These are phyloP conservation scores for Polyommatus icarus DNA, from an alignment of 2,888 invertebrate genomes.

Conservation along the genomic window DNA sequence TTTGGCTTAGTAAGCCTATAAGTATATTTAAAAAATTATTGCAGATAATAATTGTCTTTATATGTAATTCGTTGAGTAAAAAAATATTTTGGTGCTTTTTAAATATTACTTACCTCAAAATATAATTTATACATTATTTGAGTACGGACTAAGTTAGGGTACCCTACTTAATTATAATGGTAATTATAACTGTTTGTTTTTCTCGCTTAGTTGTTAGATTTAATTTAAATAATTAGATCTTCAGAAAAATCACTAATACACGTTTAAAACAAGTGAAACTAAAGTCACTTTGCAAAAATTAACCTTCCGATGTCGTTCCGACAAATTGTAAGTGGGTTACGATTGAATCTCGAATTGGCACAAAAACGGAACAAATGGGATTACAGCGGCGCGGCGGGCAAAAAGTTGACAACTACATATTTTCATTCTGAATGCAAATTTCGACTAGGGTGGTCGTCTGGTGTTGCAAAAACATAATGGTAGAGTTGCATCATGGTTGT, in stretches of 20 bases:
- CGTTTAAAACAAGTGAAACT: not conserved
- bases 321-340: constrained; percentile 32
- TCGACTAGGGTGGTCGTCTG: constrained; percentile 49
- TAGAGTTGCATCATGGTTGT: not conserved
- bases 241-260: not conserved
- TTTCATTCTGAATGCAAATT: constrained; percentile 51
- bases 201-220: too few species aligned
- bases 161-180: too few species aligned
- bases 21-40: too few species aligned
- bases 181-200: too few species aligned
- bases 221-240: too few species aligned
- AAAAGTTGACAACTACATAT: constrained; percentile 50
- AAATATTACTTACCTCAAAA: too few species aligned
- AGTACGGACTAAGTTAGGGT: too few species aligned
- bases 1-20: not conserved
- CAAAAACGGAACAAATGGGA: constrained; percentile 38
- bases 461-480: not conserved
- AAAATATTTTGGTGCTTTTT: too few species aligned
- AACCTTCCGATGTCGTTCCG: constrained; percentile 3
- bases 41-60: too few species aligned
- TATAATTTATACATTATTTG: too few species aligned
- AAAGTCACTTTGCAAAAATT: not conserved
- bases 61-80: too few species aligned
- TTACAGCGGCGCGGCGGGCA: constrained; percentile 33
- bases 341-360: constrained; percentile 37